These are phyloP conservation scores for Zosterops japonicus DNA, from an alignment of 2,113 vertebrate genomes.

Conservation along the genomic window DNA sequence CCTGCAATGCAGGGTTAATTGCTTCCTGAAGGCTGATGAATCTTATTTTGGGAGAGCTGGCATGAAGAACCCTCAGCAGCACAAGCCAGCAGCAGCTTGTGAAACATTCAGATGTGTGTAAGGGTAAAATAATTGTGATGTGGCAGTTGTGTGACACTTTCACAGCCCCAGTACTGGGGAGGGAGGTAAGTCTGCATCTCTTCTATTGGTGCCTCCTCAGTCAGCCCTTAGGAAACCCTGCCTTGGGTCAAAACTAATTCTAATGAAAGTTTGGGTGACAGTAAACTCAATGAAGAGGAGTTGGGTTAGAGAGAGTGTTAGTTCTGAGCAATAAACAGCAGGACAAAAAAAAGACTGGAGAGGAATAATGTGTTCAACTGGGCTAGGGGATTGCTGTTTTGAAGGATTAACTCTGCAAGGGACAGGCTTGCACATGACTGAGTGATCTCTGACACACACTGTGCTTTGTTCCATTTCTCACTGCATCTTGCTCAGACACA, in stretches of 20 bases:
- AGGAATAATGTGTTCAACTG: not conserved
- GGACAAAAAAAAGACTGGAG: not conserved
- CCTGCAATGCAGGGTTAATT: not conserved
- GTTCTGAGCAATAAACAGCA: not conserved
- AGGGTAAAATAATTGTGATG: not conserved
- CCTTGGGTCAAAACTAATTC: not conserved
- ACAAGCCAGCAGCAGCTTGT: not conserved
- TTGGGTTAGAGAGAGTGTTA: not conserved
- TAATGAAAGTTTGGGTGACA: not conserved
- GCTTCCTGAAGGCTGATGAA: not conserved
- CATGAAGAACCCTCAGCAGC: not conserved
- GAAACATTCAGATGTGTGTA: not conserved
- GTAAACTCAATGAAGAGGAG: not conserved
- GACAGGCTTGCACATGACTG: not conserved
- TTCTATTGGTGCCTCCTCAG: not conserved
- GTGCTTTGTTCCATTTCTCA: conserved; percentile 1
- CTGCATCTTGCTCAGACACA: conserved; percentile 22
- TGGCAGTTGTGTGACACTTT: not conserved
- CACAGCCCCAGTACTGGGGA: not conserved
- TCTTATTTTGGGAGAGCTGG: not conserved
- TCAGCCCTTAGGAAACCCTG: not conserved
- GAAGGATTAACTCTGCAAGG: not conserved
- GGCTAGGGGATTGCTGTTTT: not conserved
- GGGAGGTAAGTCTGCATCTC: not conserved
- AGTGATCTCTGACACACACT: not conserved